phyloP scores from a whole-genome alignment of 2,888 invertebrate species.

The Hedychridium roseum region DNA sequence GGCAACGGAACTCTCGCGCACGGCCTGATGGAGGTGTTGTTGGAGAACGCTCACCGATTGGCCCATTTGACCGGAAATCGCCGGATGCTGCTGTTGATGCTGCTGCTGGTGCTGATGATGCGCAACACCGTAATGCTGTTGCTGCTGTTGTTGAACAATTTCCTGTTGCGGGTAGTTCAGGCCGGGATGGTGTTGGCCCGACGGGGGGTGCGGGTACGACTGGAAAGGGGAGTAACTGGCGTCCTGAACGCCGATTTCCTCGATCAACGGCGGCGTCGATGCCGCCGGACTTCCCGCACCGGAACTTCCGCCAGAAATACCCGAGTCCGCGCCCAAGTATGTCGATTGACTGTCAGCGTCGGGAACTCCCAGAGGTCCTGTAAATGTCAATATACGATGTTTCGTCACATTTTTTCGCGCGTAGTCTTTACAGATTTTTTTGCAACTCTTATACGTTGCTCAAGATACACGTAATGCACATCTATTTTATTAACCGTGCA shows the following conservation, averaged over 20 bases:
- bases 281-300: constrained; percentile 59
- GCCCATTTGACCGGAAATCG: not conserved
- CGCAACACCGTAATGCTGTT: constrained; percentile 21
- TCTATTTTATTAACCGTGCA: not conserved
- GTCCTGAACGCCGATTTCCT: constrained; percentile 57
- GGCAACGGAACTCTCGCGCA: constrained; percentile 29
- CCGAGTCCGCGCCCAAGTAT: constrained; percentile 60
- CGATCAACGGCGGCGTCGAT: constrained; percentile 59
- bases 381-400: not conserved
- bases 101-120: constrained; percentile 18
- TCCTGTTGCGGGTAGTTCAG: constrained; percentile 32
- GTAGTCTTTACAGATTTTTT: not conserved
- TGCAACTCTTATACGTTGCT: not conserved
- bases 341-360: constrained; percentile 56
- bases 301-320: constrained; percentile 59
- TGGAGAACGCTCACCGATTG: constrained; percentile 22
- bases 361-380: constrained; percentile 42
- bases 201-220: constrained; percentile 36
- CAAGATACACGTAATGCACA: not conserved
- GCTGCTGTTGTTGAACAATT: constrained; percentile 24
- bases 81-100: not conserved
- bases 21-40: constrained; percentile 36
- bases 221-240: constrained; percentile 46
- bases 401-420: not conserved
- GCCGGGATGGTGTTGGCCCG: constrained; percentile 42